Evolutionary conservation across 2,113 vertebrate species (phyloP), one percentile per base, ranked within the genome.

Genomic region (Psophia crepitans): DNA sequence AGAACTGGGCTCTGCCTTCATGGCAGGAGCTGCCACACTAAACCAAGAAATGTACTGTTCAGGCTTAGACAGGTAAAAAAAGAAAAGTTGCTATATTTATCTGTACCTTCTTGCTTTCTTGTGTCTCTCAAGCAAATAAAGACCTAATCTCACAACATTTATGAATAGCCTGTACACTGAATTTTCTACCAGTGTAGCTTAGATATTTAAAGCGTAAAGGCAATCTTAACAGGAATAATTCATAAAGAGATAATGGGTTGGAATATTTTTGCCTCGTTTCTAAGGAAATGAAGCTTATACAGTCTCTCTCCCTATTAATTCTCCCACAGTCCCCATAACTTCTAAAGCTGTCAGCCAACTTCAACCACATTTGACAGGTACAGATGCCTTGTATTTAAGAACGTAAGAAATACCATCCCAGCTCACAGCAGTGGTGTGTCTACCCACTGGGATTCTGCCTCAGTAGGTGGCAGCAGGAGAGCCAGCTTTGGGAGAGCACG

Each of bases 251-350:
- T 93, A 96, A 96, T 89, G 46, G 49, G 9, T 57, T 89, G 54
- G 60, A 89, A 86, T 96, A 96, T 90, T 93, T 95, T 96, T 92
- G 68, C 89, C 54, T 84, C 41, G 68, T 93, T 96, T 96, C 95
- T 90, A 96, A 93, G 86, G 76, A 92, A 96, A 95, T 93, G 4
- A 92, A 92, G 60, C 41, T 81, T 92, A 86, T 81, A 58, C 20
- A 41, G 24, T 63, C 80, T 49, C 1, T 66, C 8, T 90, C 86
- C 32, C 37, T 90, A 87, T 69, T 86, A 81, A 61, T 81, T 95
- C 49, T 76, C 64, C 46, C 58, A 69, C 64, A 87, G 58, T 49
- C 54, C n/a, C 26, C 43, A 54, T 74, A 92, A 93, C 49, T 88
- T 88, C 41, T 37, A 82, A 86, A 90, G 26, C 51, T 91, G 81